Evolutionary conservation across 2,113 vertebrate genomes (phyloP).

Genomic region (Zootoca vivipara): DNA sequence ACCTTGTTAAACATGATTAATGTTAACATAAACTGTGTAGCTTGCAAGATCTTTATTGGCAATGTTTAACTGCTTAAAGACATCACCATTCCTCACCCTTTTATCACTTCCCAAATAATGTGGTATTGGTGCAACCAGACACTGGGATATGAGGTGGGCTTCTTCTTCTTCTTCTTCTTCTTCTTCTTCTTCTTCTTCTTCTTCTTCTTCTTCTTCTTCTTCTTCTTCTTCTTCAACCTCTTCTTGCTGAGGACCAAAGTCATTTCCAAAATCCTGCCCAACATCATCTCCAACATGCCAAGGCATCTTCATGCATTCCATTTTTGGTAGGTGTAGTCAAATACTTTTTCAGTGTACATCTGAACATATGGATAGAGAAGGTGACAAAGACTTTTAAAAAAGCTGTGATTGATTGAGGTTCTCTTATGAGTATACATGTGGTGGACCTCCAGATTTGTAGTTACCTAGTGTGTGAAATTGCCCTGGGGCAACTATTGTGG

Average conservation of each 20-base stretch:
- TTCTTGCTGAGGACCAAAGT: not conserved
- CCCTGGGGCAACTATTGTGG: not conserved
- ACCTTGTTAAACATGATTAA: conserved; percentile 69
- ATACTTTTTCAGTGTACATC: not conserved
- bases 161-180: not conserved
- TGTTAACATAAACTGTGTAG: conserved; percentile 55
- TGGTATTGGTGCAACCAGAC: not conserved
- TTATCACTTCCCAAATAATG: not conserved
- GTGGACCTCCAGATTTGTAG: not conserved
- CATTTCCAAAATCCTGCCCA: not conserved
- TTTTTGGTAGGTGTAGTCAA: not conserved
- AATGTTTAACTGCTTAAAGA: conserved; percentile 49
- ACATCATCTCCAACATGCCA: not conserved
- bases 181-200: not conserved
- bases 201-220: not conserved
- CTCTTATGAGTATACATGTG: no score
- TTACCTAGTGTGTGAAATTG: not conserved
- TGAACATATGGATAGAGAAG: not conserved
- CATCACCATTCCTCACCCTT: not conserved
- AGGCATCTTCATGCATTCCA: no score
- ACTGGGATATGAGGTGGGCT: no score
- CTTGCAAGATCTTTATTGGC: conserved; percentile 61
- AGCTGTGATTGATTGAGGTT: not conserved
- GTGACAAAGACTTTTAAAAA: not conserved
- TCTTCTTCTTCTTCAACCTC: not conserved